Evolutionary conservation across 2,888 invertebrate species (phyloP).

Genomic region (Drosophila histrio): DNA sequence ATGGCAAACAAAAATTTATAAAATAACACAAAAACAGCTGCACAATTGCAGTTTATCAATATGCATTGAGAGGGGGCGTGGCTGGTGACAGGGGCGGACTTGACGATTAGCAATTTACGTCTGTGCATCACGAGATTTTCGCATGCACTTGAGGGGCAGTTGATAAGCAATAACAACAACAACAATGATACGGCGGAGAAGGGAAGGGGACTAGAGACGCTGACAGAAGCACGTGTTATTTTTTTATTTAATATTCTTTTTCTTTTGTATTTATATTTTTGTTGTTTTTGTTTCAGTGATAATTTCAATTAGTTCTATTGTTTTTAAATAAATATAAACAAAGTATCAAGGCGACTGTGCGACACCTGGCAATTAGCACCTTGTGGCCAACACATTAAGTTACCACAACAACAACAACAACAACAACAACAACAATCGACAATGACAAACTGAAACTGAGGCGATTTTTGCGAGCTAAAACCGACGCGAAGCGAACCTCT

Average conservation of each 20-base stretch:
- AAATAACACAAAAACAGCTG: constrained; percentile 9
- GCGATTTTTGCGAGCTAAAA: constrained; percentile 28
- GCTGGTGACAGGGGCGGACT: neutral
- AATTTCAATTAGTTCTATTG: constrained; percentile 38
- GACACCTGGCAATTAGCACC: constrained; percentile 38
- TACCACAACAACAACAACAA: neutral
- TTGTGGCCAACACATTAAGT: constrained; percentile 16
- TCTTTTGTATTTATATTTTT: neutral
- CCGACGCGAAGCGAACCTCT: constrained; percentile 34
- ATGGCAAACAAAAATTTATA: neutral
- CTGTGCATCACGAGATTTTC: constrained; percentile 42
- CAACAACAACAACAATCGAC: neutral
- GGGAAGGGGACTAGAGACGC: too few relatives aligned
- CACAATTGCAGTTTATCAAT: constrained; percentile 25
- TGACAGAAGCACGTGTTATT: constrained; percentile 5
- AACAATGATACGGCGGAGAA: neutral
- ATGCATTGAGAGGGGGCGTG: constrained; percentile 5
- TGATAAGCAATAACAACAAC: constrained; percentile 22
- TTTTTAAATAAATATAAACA: constrained; percentile 16
- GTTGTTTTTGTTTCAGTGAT: neutral
- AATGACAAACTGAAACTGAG: neutral
- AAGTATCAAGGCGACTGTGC: neutral
- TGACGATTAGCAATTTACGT: neutral
- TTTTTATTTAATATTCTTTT: neutral
- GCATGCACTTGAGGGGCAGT: constrained; percentile 25